Evolutionary conservation across 2,113 vertebrate species (phyloP).

Genomic region (Speoplatyrhinus poulsoni): DNA sequence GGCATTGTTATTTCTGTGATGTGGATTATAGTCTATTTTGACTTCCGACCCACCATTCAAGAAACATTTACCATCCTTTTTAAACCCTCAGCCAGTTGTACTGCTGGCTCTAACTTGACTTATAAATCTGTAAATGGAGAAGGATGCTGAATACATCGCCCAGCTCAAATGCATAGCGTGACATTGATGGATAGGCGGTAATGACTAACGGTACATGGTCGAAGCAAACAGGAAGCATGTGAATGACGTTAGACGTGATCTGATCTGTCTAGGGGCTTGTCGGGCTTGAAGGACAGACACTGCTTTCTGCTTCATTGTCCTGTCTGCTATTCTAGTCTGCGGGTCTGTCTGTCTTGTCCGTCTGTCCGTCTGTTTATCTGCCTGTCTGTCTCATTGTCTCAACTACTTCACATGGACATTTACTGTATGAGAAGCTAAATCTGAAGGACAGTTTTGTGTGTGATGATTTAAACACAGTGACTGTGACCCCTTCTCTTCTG

Average conservation of each 20-base stretch:
- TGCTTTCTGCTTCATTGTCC: neutral
- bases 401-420: neutral
- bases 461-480: neutral
- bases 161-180: conserved; percentile 33
- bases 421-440: too few relatives aligned
- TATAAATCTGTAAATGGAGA: neutral
- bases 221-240: conserved; percentile 37
- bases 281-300: conserved; percentile 34
- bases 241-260: conserved; percentile 45
- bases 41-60: conserved; percentile 3
- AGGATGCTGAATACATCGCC: conserved; percentile 22
- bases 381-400: neutral
- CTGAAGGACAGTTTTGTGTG: too few relatives aligned
- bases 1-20: neutral
- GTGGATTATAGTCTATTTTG: neutral
- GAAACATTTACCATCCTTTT: neutral
- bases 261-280: conserved; percentile 30
- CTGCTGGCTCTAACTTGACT: conserved; percentile 7
- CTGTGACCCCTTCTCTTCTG: too few relatives aligned
- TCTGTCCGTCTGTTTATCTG: too few relatives aligned
- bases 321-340: neutral
- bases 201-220: conserved; percentile 31
- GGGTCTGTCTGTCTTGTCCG: too few relatives aligned
- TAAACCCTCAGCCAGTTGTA: conserved; percentile 7
- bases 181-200: conserved; percentile 41